phyloP scores from a whole-genome alignment of 2,797 vertebrate species.

The Pteronotus mesoamericanus region DNA sequence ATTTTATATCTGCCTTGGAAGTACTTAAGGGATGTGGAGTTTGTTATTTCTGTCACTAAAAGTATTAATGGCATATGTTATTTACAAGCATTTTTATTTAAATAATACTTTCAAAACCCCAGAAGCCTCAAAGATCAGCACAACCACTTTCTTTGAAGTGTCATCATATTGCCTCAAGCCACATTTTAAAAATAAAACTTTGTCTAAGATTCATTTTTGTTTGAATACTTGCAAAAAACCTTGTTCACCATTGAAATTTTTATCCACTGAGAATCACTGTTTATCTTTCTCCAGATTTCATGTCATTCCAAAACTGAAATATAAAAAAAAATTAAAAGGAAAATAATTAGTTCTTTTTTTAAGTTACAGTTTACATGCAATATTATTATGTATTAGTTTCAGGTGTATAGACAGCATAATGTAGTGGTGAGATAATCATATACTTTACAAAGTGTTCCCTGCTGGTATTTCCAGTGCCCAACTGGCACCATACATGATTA shows the following conservation, averaged over 20 bases:
- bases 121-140: not conserved
- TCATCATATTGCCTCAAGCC: not conserved
- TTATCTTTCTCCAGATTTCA: conserved; percentile 37
- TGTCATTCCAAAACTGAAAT: not conserved
- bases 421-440: not conserved
- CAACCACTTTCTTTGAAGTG: not conserved
- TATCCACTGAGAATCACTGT: not conserved
- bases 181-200: conserved; percentile 15
- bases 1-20: not conserved
- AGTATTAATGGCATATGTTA: not conserved
- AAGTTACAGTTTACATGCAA: not conserved
- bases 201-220: conserved; percentile 27
- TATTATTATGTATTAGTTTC: not conserved
- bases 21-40: not conserved
- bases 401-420: not conserved
- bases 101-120: not conserved
- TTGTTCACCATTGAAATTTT: conserved; percentile 35
- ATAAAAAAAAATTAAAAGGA: not conserved
- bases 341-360: conserved; percentile 65
- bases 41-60: not conserved
- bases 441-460: not conserved
- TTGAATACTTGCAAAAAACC: not conserved
- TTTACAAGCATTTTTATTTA: conserved; percentile 13
- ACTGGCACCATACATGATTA: not conserved
- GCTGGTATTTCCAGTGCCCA: not conserved